Percentiles rank a stretch among this genome's conserved stretches.
Conservation (phyloP, 1,140 invertebrate species). For the Lasioglossum baleicum region DNA sequence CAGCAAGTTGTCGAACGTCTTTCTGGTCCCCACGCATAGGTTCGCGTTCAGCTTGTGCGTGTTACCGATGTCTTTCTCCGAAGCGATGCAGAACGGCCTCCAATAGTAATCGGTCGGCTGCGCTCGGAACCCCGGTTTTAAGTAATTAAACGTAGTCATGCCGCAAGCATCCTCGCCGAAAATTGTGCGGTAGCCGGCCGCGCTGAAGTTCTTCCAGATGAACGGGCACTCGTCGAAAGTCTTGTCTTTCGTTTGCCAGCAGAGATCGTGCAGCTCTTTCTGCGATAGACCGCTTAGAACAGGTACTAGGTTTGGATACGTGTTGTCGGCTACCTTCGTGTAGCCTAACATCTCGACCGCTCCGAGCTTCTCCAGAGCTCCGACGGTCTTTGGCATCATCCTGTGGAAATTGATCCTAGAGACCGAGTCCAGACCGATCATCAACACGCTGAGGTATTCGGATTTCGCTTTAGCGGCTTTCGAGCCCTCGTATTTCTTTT, state of each 20-base stretch:
- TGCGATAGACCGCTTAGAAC: slow-evolving; percentile 85
- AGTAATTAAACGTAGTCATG: slow-evolving; percentile 82
- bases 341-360: slow-evolving; percentile 88
- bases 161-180: slow-evolving; percentile 81
- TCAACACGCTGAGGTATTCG: slow-evolving; percentile 83
- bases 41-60: slow-evolving; percentile 78
- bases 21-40: slow-evolving; percentile 79
- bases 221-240: slow-evolving; percentile 83
- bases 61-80: slow-evolving; percentile 79
- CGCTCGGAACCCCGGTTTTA: slow-evolving; percentile 80
- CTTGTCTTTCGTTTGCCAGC: slow-evolving; percentile 78
- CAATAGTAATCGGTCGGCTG: slow-evolving; percentile 83
- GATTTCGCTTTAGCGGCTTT: slow-evolving; percentile 10
- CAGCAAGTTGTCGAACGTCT: slow-evolving; percentile 76
- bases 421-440: slow-evolving; percentile 92
- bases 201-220: slow-evolving; percentile 81
- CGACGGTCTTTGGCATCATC: slow-evolving; percentile 87
- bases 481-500: slow-evolving; percentile 59
- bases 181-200: slow-evolving; percentile 80
- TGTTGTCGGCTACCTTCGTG: slow-evolving; percentile 92
- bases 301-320: slow-evolving; percentile 90
- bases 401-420: slow-evolving; percentile 92
- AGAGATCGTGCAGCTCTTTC: slow-evolving; percentile 82
- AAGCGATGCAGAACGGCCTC: slow-evolving; percentile 77
- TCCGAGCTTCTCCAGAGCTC: slow-evolving; percentile 82